These are phyloP conservation scores for Petrophora chlorosata DNA, from an alignment of 2,888 invertebrate species.

Conservation along the genomic window DNA sequence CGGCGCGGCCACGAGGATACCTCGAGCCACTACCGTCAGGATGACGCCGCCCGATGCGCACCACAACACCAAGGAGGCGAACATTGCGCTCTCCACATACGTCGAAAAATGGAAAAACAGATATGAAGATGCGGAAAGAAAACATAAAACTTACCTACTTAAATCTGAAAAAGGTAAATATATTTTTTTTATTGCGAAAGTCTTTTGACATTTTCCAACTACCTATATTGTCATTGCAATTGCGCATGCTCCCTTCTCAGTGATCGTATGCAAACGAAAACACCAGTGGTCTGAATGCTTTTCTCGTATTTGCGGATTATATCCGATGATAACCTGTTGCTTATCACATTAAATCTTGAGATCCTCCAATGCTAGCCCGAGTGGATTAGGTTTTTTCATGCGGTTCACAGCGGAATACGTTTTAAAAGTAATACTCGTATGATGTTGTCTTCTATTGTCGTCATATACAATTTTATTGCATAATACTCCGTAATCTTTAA, in stretches of 20 bases:
- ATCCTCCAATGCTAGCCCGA: constrained; percentile 57
- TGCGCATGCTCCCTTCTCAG: constrained; percentile 70
- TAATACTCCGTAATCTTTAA: too few relatives aligned
- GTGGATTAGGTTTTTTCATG: constrained; percentile 36
- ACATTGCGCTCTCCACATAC: constrained; percentile 77
- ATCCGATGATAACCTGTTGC: constrained; percentile 79
- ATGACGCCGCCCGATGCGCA: constrained; percentile 81
- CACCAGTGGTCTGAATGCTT: constrained; percentile 66
- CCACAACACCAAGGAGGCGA: constrained; percentile 75
- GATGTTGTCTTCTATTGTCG: background rate
- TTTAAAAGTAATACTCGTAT: too few relatives aligned
- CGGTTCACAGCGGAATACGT: constrained; percentile 11
- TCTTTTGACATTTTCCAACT: background rate
- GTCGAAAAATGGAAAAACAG: constrained; percentile 87
- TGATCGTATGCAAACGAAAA: constrained; percentile 71
- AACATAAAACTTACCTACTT: constrained; percentile 86
- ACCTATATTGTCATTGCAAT: constrained; percentile 36
- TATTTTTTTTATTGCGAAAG: constrained; percentile 27
- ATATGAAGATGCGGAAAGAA: constrained; percentile 88
- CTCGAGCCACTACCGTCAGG: constrained; percentile 78
- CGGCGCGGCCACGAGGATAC: constrained; percentile 75
- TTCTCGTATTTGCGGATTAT: constrained; percentile 77
- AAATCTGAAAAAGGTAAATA: constrained; percentile 88
- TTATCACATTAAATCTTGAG: constrained; percentile 68
- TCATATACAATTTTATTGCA: too few relatives aligned